These are phyloP conservation scores for Aphis gossypii DNA, from an alignment of 1,140 invertebrate species.

Conservation along the genomic window DNA sequence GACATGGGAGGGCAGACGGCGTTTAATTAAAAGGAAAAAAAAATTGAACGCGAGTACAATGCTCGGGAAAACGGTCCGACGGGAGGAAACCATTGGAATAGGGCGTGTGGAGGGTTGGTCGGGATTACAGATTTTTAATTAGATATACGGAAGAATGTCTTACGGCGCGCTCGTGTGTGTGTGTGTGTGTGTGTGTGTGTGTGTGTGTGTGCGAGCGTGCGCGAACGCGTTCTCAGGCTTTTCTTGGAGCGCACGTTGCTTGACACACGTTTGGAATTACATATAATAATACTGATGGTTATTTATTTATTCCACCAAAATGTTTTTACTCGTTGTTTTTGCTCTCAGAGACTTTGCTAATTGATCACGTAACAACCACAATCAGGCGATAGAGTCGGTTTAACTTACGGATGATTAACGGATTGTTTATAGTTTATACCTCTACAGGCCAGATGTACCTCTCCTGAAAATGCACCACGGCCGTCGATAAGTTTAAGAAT, in stretches of 20 bases:
- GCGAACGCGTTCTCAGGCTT: neutral
- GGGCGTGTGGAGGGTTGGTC: neutral
- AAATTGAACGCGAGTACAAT: neutral
- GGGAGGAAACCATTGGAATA: neutral
- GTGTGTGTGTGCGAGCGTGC: neutral
- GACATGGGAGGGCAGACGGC: neutral
- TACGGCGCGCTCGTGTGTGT: neutral
- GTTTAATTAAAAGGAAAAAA: conserved; percentile 29
- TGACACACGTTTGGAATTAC: neutral
- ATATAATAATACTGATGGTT: neutral
- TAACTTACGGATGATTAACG: neutral
- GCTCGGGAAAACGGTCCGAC: neutral
- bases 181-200: too few species aligned
- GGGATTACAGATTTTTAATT: conserved; percentile 44
- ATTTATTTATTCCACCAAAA: neutral
- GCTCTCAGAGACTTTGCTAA: neutral
- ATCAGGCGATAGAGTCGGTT: neutral
- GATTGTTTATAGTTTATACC: neutral
- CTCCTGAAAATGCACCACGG: neutral
- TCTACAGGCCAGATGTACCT: neutral
- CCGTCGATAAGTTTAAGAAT: neutral
- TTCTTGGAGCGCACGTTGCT: neutral
- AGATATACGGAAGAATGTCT: neutral
- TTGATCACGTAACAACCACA: neutral
- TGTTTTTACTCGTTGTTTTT: neutral